phyloP scores from a whole-genome alignment of 2,797 vertebrate genomes.

The Neostethus bicornis region DNA sequence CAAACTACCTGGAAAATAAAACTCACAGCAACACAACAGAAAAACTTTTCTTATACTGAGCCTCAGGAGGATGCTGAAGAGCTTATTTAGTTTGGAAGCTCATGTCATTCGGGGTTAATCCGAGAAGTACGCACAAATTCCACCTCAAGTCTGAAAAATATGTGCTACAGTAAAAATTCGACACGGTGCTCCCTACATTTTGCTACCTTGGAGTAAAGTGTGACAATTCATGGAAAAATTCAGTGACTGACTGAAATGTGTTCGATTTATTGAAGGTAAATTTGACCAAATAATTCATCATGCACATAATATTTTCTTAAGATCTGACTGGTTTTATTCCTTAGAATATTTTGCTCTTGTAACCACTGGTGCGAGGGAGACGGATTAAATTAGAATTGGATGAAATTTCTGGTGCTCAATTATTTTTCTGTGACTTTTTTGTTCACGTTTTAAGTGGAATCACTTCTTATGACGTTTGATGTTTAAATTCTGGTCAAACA shows the following conservation, averaged over 20 bases:
- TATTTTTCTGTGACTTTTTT: conserved; percentile 14
- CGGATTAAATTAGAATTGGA: conserved; percentile 34
- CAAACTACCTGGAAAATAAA: conserved; percentile 47
- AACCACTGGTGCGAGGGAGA: conserved; percentile 18
- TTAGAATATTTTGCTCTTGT: conserved; percentile 3
- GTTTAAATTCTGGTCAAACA: conserved; percentile 5
- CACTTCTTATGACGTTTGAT: not conserved
- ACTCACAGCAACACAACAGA: conserved; percentile 16
- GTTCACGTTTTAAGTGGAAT: conserved; percentile 10
- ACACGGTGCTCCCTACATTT: too few relatives aligned
- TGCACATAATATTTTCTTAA: conserved; percentile 6
- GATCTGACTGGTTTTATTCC: conserved; percentile 1
- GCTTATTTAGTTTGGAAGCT: not conserved
- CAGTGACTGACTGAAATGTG: not conserved
- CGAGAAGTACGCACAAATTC: conserved; percentile 21
- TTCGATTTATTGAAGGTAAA: not conserved
- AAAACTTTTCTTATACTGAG: conserved; percentile 19
- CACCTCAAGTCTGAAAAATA: conserved; percentile 2
- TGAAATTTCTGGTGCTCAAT: not conserved
- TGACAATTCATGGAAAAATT: conserved; percentile 10
- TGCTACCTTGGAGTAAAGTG: not conserved
- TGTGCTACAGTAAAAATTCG: conserved; percentile 4
- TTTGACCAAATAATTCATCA: not conserved
- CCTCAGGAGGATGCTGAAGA: conserved; percentile 5
- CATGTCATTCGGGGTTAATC: conserved; percentile 8